Evolutionary conservation across 1,140 invertebrate genomes (phyloP), one percentile per base, ranked within the genome.

Genomic region (Notospermus geniculatus): DNA sequence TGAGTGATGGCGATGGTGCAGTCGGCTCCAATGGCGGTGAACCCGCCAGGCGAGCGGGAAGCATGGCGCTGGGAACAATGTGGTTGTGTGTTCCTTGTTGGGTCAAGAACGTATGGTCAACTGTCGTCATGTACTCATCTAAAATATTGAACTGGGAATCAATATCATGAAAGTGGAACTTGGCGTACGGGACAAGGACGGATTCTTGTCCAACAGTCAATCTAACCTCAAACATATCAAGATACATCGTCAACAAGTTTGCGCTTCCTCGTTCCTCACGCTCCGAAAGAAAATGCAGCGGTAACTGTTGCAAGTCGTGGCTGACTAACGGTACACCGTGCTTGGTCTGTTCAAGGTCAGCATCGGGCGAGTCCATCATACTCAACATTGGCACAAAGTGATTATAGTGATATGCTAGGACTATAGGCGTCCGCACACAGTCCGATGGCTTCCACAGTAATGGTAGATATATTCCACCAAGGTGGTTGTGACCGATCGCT

Each of bases 391-490:
- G 90, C 5, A 89, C 91, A 81, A 94, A 95, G 78, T 95, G 92
- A 11, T 89, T 91, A 41, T 89, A 87, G 77, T 92, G 90, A 78
- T 91, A 94, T 15, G 90, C 90, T 30, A 95, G 78, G 29, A 93
- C 55, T 15, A 81, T 60, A 15, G 77, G 79, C 45, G 57, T 69
- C 56, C 75, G 71, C 63, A 71, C 86, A 80, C 91, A 93, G 57
- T 86, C 82, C 13, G 81, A 78, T 0, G 88, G 83, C 17, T 63
- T 45, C 69, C 89, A 85, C 80, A 93, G 90, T 30, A 93, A 76
- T 0, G 92, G 92, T 19, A 94, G 82, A 80, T 94, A 95, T 50
- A 94, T 87, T 22, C 92, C 92, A 53, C 90, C 90, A 82, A 93
- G 92, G 5, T 89, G 88, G 67, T 92, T 92, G 0, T 91, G 91